Evolutionary conservation across 2,797 vertebrate species (phyloP), one percentile per base, ranked within the genome.

Genomic region (Rallus crepitans): DNA sequence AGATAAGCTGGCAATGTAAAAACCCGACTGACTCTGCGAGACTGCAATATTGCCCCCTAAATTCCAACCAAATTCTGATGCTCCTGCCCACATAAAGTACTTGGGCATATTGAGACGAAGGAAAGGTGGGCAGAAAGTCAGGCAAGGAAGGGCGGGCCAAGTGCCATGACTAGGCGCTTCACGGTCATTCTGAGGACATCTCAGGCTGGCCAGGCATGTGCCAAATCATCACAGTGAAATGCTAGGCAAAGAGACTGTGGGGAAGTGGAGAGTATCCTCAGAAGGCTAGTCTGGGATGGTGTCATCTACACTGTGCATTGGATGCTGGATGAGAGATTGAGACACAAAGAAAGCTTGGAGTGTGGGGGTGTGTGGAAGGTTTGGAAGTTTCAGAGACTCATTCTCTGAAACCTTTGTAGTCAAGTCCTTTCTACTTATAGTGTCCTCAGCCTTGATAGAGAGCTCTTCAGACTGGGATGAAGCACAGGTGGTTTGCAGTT

Each of bases 161-260:
- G 60, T 55, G 52, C 40, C 27, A 23, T 33, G 16, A 7, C 1
- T 12, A n/a, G 33, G 21, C 52, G 12, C 31, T 64, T 76, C 23
- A 15, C 28, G 12, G 10, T 61, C 42, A 2, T 66, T 42, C 39
- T 31, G 25, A 80, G 30, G n/a, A 70, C 45, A 57, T 31, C 27
- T 64, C 63, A 24, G 7, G 13, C 12, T 40, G 57, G 28, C n/a
- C 59, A 86, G 50, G 21, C 37, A 48, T 37, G 27, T 16, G 28
- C 6, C 78, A 60, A 35, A 47, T 40, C 68, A 45, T 50, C 13
- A 28, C 25, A 39, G 25, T 30, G 57, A 60, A 72, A 17, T 23
- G 6, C 50, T 21, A 31, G 19, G 18, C 72, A 69, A 48, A 69
- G 50, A 59, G 21, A 40, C 0, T 11, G 7, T 1, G 2, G 60